A percentile compares a stretch with the other conserved stretches of the same genome.
phyloP scores from a whole-genome alignment of 1,140 invertebrate species.

The Aphis craccivora region DNA sequence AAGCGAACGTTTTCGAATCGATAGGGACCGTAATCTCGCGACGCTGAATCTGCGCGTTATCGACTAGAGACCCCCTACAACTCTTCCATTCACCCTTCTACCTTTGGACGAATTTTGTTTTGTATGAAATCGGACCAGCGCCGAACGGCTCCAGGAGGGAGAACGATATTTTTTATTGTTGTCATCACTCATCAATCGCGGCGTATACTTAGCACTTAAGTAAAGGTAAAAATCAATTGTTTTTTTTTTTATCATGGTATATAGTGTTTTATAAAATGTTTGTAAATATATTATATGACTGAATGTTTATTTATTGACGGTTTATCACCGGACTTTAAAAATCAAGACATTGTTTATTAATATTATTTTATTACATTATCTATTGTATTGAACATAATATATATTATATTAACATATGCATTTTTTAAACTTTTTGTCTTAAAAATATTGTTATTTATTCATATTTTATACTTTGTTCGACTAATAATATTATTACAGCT shows the following conservation, averaged over 20 bases:
- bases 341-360: neutral
- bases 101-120: neutral
- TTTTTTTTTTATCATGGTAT: neutral
- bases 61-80: neutral
- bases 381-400: neutral
- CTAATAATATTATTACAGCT: neutral
- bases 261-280: neutral
- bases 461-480: neutral
- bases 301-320: neutral
- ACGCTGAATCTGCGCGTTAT: neutral
- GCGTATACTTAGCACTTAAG: neutral
- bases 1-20: neutral
- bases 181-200: neutral
- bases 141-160: neutral
- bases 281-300: neutral
- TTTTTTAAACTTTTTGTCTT: neutral
- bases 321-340: neutral
- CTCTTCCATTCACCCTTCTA: neutral
- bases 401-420: neutral
- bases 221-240: neutral
- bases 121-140: neutral
- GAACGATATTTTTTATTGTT: neutral
- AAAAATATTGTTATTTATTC: neutral
- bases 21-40: neutral
- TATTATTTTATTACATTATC: slow-evolving; percentile 1